Evolutionary conservation across 2,888 invertebrate species (phyloP), one percentile per base, ranked within the genome.

Genomic region (Odontomyia ornata): DNA sequence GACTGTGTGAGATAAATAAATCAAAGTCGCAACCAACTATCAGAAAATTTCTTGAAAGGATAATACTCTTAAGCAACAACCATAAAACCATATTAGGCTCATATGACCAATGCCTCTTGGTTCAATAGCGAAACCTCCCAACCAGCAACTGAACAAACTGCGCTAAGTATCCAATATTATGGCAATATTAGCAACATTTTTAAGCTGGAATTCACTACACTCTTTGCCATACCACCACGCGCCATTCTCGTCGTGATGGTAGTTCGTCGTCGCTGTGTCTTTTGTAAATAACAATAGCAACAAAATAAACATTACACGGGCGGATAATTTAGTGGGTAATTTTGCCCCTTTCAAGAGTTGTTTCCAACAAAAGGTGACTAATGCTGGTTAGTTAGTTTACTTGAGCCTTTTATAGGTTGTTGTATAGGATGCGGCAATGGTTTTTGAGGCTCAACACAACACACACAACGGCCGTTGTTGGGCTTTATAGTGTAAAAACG

Each of bases 351-450:
- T 67, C 23, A 13, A 28, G 52, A 36, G 36, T 36, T 4, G 28
- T 64, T 64, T n/a, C 28, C 64, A 64, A 30, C 64, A 64, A 64
- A 64, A 64, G 64, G 64, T 64, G 64, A 64, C 64, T 64, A 64
- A 64, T 30, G 64, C 30, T 52, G 52, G 52, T 52, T 52, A 36
- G 36, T 36, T 64, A 64, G 64, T 52, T 52, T 15, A 18, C 18
- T n/a, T 52, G 36, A 13, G 52, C 52, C 52, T 52, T 52, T 52
- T 52, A 52, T 52, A 36, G 36, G 36, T 36, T 36, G 36, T 36
- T 36, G 36, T 36, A 36, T 36, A 52, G 52, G 52, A 52, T 52
- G 52, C n/a, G 52, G 52, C 15, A n/a, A 52, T n/a, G 52, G 52
- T 52, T 52, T 52, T 52, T 36, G 15, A n/a, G 52, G 18, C 52